Evolutionary conservation across 2,797 vertebrate species (phyloP).

Genomic region (Eulemur albifrons): DNA sequence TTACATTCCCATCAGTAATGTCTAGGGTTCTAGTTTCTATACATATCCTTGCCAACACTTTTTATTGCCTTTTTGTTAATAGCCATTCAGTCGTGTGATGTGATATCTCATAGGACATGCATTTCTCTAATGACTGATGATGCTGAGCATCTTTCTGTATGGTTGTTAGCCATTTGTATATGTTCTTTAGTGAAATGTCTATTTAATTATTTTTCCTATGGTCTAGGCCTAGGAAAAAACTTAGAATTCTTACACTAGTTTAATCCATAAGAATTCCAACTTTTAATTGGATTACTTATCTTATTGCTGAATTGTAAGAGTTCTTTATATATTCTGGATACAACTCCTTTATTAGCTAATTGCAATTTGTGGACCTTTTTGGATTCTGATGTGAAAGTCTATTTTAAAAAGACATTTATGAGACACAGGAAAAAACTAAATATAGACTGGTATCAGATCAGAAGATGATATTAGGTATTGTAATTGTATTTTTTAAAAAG

Average conservation of each 20-base stretch:
- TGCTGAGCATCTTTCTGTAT: neutral
- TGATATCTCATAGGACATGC: neutral
- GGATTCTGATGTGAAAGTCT: neutral
- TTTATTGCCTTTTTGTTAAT: neutral
- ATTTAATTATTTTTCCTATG: neutral
- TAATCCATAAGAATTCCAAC: neutral
- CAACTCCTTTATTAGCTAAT: neutral
- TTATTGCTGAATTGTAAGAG: neutral
- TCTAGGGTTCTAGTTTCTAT: neutral
- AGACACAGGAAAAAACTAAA: neutral
- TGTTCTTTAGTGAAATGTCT: neutral
- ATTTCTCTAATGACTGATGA: slow-evolving; percentile 13
- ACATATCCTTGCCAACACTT: neutral
- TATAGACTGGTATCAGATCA: neutral
- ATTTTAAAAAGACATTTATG: neutral
- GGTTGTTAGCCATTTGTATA: neutral
- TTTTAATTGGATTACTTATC: neutral
- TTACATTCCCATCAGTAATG: neutral
- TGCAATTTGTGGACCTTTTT: neutral
- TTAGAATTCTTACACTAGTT: neutral
- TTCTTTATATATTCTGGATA: neutral
- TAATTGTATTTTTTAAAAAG: neutral
- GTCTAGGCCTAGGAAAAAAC: neutral
- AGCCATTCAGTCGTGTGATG: neutral
- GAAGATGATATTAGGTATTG: neutral